These are phyloP conservation scores for Sarcoramphus papa DNA, from an alignment of 2,797 vertebrate genomes.

Conservation along the genomic window DNA sequence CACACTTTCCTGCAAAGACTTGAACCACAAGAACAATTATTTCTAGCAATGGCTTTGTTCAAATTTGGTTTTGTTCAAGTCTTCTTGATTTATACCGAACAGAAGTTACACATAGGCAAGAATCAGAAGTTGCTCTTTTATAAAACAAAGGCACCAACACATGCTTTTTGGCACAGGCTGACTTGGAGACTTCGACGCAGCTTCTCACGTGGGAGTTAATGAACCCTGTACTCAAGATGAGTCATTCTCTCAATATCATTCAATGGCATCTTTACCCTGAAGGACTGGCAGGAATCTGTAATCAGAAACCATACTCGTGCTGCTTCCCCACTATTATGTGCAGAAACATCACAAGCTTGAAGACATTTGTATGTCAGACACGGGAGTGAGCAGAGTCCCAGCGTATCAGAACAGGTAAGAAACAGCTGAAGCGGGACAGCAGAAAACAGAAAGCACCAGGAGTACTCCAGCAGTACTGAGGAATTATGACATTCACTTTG, in stretches of 20 bases:
- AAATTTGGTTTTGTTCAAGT: background rate
- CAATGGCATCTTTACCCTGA: background rate
- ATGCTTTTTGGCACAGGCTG: background rate
- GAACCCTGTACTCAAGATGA: background rate
- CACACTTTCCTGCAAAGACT: background rate
- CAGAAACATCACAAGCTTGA: background rate
- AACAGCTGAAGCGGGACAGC: background rate
- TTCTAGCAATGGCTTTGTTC: background rate
- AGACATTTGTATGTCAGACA: background rate
- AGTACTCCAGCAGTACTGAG: background rate
- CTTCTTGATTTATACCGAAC: background rate
- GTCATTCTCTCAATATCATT: background rate
- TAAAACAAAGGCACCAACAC: background rate
- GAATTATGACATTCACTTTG: background rate
- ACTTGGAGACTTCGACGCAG: background rate
- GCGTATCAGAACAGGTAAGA: background rate
- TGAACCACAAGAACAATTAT: background rate
- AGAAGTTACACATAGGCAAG: rapidly evolving
- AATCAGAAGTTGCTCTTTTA: background rate
- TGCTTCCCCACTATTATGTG: background rate
- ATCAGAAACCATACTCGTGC: background rate
- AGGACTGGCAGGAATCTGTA: background rate
- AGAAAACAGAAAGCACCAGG: background rate
- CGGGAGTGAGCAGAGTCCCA: rapidly evolving
- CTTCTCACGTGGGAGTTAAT: background rate